Percentiles rank a stretch among this genome's conserved stretches.
phyloP scores from a whole-genome alignment of 2,113 vertebrate genomes.

The Tachysurus fulvidraco region DNA sequence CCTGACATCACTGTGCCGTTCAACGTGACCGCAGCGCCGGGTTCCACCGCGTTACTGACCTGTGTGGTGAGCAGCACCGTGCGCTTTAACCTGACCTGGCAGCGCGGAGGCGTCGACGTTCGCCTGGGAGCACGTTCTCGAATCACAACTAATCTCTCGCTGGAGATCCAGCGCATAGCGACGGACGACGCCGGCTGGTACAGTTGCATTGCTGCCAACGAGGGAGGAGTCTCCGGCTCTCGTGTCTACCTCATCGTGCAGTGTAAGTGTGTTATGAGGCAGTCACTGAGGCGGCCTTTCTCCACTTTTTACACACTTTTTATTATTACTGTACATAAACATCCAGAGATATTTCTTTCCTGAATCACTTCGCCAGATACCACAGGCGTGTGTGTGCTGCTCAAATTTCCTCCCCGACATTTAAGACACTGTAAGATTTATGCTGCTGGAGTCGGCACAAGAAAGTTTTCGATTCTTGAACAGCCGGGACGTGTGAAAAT shows the following conservation, averaged over 20 bases:
- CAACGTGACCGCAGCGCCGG: conserved; percentile 78
- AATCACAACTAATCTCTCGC: conserved; percentile 77
- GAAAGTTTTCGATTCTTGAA: conserved; percentile 49
- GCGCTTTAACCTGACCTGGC: conserved; percentile 90
- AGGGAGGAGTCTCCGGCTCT: conserved; percentile 77
- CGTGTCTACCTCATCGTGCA: conserved; percentile 83
- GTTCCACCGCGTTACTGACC: conserved; percentile 78
- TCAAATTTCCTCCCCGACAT: not conserved
- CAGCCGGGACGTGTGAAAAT: conserved; percentile 63
- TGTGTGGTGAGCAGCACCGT: conserved; percentile 82
- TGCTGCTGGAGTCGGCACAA: conserved; percentile 12
- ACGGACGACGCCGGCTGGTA: conserved; percentile 80
- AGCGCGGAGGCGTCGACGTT: conserved; percentile 72
- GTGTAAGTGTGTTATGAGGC: conserved; percentile 71
- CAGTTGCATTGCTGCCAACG: conserved; percentile 78
- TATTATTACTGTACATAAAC: not conserved
- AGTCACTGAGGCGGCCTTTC: not conserved
- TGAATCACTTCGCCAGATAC: not conserved
- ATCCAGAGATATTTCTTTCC: not conserved
- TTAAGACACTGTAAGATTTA: conserved; percentile 48
- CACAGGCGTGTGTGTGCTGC: not conserved
- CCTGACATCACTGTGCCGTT: conserved; percentile 76
- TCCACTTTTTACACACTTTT: not conserved
- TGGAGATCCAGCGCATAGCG: conserved; percentile 77
- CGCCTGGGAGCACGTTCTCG: conserved; percentile 68